Percentiles rank a stretch among this genome's conserved stretches.
Evolutionary conservation across 2,888 invertebrate genomes (phyloP).

Genomic region (Trissolcus brochymenae): DNA sequence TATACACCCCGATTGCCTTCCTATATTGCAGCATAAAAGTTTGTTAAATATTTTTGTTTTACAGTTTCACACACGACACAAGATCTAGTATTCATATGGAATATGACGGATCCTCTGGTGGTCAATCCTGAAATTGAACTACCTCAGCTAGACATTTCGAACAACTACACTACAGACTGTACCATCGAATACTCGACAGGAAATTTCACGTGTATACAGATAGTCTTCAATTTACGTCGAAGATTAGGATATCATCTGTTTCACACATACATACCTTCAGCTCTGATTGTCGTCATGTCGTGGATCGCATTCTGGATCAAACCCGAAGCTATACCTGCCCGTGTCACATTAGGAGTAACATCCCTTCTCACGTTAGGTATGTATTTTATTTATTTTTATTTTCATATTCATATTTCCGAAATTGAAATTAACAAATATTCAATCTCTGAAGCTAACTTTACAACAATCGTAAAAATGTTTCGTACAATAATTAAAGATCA

Average conservation of each 20-base stretch:
- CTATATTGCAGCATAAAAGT: too few relatives aligned
- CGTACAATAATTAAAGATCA: too few relatives aligned
- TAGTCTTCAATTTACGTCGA: constrained; percentile 89
- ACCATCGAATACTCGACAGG: constrained; percentile 91
- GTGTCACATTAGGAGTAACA: constrained; percentile 92
- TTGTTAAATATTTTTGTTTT: constrained; percentile 36
- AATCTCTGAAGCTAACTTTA: background rate
- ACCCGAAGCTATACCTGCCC: constrained; percentile 93
- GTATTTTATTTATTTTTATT: constrained; percentile 18
- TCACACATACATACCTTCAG: constrained; percentile 94
- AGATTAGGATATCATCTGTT: constrained; percentile 93
- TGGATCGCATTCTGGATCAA: constrained; percentile 98
- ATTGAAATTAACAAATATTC: background rate
- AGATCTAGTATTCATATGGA: constrained; percentile 93
- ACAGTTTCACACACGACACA: constrained; percentile 92
- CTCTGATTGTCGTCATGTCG: constrained; percentile 94
- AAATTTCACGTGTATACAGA: constrained; percentile 94
- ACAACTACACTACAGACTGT: constrained; percentile 92
- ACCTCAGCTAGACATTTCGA: constrained; percentile 91
- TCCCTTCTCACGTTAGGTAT: constrained; percentile 89
- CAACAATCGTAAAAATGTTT: background rate
- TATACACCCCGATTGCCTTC: background rate
- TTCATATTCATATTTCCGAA: constrained; percentile 3
- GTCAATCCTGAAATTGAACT: constrained; percentile 92
- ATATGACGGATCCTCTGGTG: constrained; percentile 89